Percentiles rank a stretch among this genome's conserved stretches.
phyloP scores from a whole-genome alignment of 2,113 vertebrate species.

The Carlito syrichta region DNA sequence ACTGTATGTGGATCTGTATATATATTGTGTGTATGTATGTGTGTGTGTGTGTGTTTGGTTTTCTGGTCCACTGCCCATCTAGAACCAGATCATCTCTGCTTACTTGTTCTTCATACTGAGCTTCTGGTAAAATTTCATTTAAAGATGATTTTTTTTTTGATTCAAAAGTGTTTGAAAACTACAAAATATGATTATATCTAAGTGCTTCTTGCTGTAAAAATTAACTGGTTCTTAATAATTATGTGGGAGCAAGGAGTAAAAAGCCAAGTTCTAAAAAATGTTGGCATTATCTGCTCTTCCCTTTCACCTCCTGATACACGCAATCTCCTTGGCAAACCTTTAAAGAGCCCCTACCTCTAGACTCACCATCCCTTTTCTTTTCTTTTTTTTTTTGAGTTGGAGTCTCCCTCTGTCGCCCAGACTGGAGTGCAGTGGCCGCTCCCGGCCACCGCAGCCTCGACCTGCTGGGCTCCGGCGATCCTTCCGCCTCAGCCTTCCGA shows the following conservation, averaged over 20 bases:
- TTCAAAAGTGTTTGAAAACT: conserved; percentile 40
- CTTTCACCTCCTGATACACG: not conserved
- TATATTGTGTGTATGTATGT: not conserved
- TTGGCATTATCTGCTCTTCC: not conserved
- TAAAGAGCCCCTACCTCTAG: not conserved
- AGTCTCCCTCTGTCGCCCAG: too few species aligned
- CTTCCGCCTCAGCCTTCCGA: too few species aligned
- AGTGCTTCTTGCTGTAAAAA: conserved; percentile 34
- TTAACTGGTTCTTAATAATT: not conserved
- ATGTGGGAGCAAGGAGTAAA: not conserved
- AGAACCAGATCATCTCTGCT: not conserved
- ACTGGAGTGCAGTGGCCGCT: too few species aligned
- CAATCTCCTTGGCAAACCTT: not conserved
- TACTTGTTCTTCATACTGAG: not conserved
- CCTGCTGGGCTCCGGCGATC: too few species aligned
- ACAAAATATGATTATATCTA: conserved; percentile 24
- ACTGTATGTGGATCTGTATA: not conserved
- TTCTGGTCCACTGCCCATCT: not conserved
- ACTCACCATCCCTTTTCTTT: not conserved
- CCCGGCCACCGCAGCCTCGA: too few species aligned
- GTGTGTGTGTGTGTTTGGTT: not conserved
- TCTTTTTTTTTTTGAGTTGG: too few species aligned
- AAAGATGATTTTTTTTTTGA: conserved; percentile 14
- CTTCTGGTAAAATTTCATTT: conserved; percentile 36
- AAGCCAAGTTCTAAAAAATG: not conserved